Conservation (phyloP, 2,888 invertebrate genomes). For the Andrena bicolor region DNA sequence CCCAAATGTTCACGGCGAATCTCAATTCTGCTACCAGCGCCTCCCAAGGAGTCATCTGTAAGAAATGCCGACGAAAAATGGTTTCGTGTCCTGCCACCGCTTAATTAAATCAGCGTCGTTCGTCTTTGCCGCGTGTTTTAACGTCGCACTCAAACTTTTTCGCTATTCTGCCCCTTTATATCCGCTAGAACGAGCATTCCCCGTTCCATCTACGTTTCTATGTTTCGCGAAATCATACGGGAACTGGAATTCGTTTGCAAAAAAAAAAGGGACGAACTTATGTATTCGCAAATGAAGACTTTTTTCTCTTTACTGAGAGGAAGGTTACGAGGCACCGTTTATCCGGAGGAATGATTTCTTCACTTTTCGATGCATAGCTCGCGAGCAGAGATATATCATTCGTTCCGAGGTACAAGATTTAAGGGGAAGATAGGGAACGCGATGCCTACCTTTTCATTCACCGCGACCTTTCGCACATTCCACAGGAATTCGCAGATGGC, state of each 20-base stretch:
- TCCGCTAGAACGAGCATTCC: background rate
- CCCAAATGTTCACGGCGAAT: slow-evolving; percentile 91
- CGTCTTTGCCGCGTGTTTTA: background rate
- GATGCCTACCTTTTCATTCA: slow-evolving; percentile 88
- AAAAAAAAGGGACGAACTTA: background rate
- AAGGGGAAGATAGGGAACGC: slow-evolving; percentile 21
- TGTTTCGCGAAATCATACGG: background rate
- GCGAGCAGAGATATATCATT: slow-evolving; percentile 16
- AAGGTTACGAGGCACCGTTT: too few species aligned
- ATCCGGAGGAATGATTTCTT: slow-evolving; percentile 4
- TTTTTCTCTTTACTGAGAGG: background rate
- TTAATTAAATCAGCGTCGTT: slow-evolving; percentile 31
- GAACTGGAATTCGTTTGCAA: background rate
- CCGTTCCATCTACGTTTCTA: background rate
- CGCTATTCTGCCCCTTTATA: background rate
- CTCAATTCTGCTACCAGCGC: slow-evolving; percentile 90
- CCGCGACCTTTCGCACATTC: slow-evolving; percentile 92
- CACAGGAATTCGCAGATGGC: slow-evolving; percentile 94
- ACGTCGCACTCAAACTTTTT: background rate
- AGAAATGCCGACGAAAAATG: slow-evolving; percentile 23
- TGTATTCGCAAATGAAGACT: background rate
- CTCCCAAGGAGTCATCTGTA: slow-evolving; percentile 89
- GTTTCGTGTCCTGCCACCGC: background rate
- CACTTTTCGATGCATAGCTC: background rate
- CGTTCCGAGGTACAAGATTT: slow-evolving; percentile 14